A percentile compares a stretch with the other conserved stretches of the same genome.
These are phyloP conservation scores for Drosophila pseudotalamancana DNA, from an alignment of 2,888 invertebrate genomes.

Conservation along the genomic window DNA sequence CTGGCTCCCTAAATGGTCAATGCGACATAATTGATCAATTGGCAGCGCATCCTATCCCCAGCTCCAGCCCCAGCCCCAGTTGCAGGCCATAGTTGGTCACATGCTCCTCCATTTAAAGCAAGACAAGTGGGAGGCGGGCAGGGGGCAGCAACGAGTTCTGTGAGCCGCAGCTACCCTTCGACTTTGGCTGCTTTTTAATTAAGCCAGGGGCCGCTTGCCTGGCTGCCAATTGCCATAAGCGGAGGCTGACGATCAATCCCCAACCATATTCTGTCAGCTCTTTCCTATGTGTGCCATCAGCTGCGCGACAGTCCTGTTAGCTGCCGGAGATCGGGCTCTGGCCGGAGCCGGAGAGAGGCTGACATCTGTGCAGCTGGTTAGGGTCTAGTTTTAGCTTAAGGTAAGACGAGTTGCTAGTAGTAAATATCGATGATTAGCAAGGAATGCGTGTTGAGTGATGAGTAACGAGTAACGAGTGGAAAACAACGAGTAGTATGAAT, in stretches of 20 bases:
- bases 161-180: conserved; percentile 31
- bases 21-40: conserved; percentile 69
- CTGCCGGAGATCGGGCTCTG: not conserved
- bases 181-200: conserved; percentile 59
- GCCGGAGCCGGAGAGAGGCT: not conserved
- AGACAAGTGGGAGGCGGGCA: conserved; percentile 18
- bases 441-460: not conserved
- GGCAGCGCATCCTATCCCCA: conserved; percentile 53
- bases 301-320: conserved; percentile 45
- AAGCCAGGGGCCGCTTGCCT: conserved; percentile 41
- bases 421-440: not conserved
- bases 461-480: not conserved
- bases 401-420: not conserved
- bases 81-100: conserved; percentile 51
- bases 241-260: conserved; percentile 24
- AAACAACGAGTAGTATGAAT: not conserved
- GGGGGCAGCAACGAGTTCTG: conserved; percentile 16
- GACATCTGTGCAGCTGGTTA: not conserved
- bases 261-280: conserved; percentile 18
- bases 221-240: conserved; percentile 36
- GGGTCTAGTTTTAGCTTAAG: not conserved
- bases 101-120: conserved; percentile 31
- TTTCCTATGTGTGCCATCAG: conserved; percentile 53
- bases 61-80: no score
- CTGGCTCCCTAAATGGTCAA: conserved; percentile 47